Percentiles rank a stretch among this genome's conserved stretches.
Conservation (phyloP, 2,888 invertebrate species). For the Apotomis capreana region DNA sequence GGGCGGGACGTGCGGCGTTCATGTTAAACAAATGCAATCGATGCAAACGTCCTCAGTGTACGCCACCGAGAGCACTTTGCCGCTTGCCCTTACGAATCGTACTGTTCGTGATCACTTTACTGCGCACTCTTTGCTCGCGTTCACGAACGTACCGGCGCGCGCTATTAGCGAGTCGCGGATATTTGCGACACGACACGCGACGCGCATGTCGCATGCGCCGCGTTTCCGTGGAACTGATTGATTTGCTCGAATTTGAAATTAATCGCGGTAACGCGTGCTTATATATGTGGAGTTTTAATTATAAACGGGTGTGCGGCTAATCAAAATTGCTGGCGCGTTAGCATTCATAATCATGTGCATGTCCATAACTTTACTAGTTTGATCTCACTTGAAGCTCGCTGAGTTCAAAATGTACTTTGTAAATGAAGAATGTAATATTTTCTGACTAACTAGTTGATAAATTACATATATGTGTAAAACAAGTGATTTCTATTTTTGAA, state of each 20-base stretch:
- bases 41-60: no score
- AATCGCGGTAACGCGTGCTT: slow-evolving; percentile 11
- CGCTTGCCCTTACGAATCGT: neutral
- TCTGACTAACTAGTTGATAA: no score
- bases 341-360: slow-evolving; percentile 7
- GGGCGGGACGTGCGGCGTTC: no score
- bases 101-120: slow-evolving; percentile 4
- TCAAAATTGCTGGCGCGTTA: slow-evolving; percentile 11
- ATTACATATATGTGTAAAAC: no score
- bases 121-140: slow-evolving; percentile 25
- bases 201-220: slow-evolving; percentile 20
- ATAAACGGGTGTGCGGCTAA: neutral
- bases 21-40: no score
- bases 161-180: slow-evolving; percentile 38
- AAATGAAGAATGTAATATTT: no score
- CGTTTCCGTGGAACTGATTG: slow-evolving; percentile 26
- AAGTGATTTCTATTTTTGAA: no score
- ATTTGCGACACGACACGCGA: slow-evolving; percentile 27
- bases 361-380: slow-evolving; percentile 3
- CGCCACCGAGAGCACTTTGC: no score
- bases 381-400: neutral
- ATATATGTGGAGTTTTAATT: slow-evolving; percentile 32
- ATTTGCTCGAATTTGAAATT: slow-evolving; percentile 25
- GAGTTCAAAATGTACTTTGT: neutral
- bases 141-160: slow-evolving; percentile 16